Evolutionary conservation across 2,888 invertebrate species (phyloP), one percentile per base, ranked within the genome.

Genomic region (Oscheius myriophilus): DNA sequence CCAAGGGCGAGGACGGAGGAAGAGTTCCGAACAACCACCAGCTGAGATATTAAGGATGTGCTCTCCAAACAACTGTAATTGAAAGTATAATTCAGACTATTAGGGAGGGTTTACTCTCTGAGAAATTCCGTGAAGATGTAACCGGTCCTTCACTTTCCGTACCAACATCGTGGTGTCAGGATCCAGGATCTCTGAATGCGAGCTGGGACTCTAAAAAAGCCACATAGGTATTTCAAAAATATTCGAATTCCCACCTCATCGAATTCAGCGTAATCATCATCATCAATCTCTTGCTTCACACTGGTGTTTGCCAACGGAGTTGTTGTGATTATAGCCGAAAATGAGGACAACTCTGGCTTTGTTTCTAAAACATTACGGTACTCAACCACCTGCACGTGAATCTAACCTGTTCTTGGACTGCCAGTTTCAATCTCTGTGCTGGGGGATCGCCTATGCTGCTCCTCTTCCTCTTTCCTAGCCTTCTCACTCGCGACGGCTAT

Each of bases 1-100:
- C 96, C 97, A 97, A 0, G 96, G 96, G 86, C 97, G 97, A 4
- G 97, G 97, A 87, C 96, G 96, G 72, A 96, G 95, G 9, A 98
- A 90, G 73, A 98, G 90, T 88, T 98, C 98, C 85, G 95, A 96
- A 14, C 96, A 96, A 1, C 96, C 87, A 43, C 88, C 75, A 88
- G 97, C 96, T 0, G 95, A 95, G 39, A 97, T 90, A 0, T 96
- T 96, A 16, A 98, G 90, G 3, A 98, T 96, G 0, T 95, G 95
- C 89, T 98, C 97, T 12, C 97, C 98, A 86, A 98, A 97, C 14
- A 14, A 88, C 89, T 71, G 49, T 4, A 74, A 63, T 18, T 26
- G 9, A 61, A 23, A n/a, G n/a, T 43, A 1, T 2, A 23, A 7
- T 46, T 9, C 18, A 26, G 39, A 41, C 7, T 23, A 41, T 52